Conservation (phyloP, 2,797 vertebrate genomes). For the Diplodus sargus region DNA sequence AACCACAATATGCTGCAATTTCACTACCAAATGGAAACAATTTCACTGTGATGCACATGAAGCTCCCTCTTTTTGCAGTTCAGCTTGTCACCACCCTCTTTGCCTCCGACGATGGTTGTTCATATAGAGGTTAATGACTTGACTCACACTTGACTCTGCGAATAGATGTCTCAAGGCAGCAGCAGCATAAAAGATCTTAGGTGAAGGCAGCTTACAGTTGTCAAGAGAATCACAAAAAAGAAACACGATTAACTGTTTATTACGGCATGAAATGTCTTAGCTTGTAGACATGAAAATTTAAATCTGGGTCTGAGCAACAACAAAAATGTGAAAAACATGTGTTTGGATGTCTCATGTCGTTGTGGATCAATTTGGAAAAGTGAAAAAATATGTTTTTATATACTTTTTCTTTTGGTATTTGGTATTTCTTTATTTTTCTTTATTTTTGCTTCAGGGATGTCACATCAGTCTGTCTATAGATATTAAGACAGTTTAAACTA, state of each 20-base stretch:
- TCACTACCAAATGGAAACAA: neutral
- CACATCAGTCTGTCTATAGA: neutral
- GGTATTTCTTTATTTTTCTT: neutral
- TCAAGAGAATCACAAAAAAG: neutral
- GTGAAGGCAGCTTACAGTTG: neutral
- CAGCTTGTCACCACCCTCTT: neutral
- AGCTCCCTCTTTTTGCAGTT: neutral
- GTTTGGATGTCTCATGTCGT: neutral
- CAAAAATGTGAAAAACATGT: neutral
- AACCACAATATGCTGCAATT: neutral
- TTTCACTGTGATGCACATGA: neutral
- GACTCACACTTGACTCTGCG: neutral
- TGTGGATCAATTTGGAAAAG: too few species aligned
- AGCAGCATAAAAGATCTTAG: neutral
- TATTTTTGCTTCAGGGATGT: neutral
- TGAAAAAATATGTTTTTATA: neutral
- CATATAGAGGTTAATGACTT: conserved; percentile 21
- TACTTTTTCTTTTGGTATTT: neutral
- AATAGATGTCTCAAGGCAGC: neutral
- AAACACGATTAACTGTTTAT: neutral
- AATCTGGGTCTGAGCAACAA: neutral
- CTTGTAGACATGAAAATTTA: neutral
- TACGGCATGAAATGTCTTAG: neutral
- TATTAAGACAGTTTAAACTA: neutral
- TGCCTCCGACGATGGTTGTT: neutral